Evolutionary conservation across 2,888 invertebrate genomes (phyloP).

Genomic region (Morpho deidamia): DNA sequence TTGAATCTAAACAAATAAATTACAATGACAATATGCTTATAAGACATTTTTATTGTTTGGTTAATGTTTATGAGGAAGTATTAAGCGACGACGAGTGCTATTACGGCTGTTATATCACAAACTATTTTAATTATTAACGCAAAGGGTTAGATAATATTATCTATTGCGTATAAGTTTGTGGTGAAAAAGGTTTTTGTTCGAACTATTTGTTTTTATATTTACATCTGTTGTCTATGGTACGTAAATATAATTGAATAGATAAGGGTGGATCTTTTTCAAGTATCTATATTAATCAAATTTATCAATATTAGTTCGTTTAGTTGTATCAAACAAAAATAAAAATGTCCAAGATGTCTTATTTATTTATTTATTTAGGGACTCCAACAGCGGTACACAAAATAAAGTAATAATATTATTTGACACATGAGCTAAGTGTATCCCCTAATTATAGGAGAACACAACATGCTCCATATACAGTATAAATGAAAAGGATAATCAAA

Average conservation of each 20-base stretch:
- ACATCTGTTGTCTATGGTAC: conserved; percentile 15
- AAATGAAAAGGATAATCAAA: no score
- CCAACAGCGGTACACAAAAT: no score
- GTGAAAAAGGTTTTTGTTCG: neutral
- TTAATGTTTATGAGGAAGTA: conserved; percentile 31
- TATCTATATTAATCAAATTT: no score
- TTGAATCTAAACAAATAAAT: conserved; percentile 52
- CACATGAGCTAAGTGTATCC: no score
- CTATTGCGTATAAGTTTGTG: neutral
- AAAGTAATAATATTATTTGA: no score
- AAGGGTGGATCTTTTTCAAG: no score
- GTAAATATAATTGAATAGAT: neutral
- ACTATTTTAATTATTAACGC: neutral
- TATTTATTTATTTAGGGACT: no score
- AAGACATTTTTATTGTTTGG: conserved; percentile 47
- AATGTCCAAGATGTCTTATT: no score
- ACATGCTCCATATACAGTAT: no score
- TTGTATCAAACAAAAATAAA: no score
- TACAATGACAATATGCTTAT: conserved; percentile 51
- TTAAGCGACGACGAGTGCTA: conserved; percentile 12
- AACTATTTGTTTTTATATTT: neutral
- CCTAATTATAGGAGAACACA: no score
- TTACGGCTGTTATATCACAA: neutral
- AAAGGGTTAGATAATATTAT: neutral
- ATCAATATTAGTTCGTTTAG: no score